A percentile compares a stretch with the other conserved stretches of the same genome.
phyloP scores from a whole-genome alignment of 2,797 vertebrate genomes.

The Cheirogaleus major region DNA sequence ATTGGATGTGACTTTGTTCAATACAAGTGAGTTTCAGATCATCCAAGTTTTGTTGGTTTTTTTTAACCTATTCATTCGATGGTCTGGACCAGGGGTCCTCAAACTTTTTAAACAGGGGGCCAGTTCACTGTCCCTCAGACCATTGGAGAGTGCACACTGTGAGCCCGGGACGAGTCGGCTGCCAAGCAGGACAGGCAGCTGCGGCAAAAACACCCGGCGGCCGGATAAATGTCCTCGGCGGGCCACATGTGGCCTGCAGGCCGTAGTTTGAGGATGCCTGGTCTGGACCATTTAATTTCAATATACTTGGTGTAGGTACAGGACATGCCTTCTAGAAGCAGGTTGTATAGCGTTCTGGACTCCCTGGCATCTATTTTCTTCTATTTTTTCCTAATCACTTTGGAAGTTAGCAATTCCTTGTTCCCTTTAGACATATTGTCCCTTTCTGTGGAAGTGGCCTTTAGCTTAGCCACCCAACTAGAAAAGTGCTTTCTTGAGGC shows the following conservation, averaged over 20 bases:
- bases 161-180: no score
- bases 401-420: background rate
- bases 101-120: no score
- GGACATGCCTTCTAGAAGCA: background rate
- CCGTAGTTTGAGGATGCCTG: background rate
- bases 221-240: no score
- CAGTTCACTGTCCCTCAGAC: no score
- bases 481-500: constrained; percentile 23
- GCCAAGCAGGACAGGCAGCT: no score
- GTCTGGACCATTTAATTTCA: constrained; percentile 12
- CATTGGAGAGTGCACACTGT: no score
- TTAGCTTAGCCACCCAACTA: background rate
- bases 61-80: background rate
- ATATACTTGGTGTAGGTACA: background rate
- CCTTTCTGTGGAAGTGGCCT: background rate
- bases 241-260: no score
- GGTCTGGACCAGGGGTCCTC: no score
- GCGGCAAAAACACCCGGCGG: no score
- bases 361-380: background rate
- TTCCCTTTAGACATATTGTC: background rate
- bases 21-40: background rate
- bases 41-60: constrained; percentile 24
- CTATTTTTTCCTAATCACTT: background rate
- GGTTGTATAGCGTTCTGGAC: background rate
- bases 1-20: constrained; percentile 23